Percentiles rank a stretch among this genome's conserved stretches.
These are phyloP conservation scores for Norana najaformis DNA, from an alignment of 2,888 invertebrate genomes.

Conservation along the genomic window DNA sequence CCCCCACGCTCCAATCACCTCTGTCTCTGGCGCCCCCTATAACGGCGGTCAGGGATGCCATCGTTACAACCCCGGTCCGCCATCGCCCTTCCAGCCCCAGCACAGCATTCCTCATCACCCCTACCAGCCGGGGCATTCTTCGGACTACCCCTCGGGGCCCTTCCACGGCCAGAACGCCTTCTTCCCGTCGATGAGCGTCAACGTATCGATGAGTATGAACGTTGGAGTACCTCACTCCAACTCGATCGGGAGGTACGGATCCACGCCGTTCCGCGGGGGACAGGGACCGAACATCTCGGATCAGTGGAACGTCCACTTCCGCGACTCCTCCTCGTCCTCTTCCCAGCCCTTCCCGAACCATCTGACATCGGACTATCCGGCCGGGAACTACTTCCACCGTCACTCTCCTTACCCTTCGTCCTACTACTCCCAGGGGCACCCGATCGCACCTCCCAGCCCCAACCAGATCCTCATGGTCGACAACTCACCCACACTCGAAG, in stretches of 20 bases:
- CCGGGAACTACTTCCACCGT: conserved; percentile 16
- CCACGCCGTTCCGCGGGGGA: background rate
- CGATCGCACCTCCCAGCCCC: background rate
- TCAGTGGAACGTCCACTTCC: conserved; percentile 21
- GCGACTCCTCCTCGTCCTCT: background rate
- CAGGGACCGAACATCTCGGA: background rate
- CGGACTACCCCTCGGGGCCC: conserved; percentile 50
- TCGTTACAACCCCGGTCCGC: background rate
- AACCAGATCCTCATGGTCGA: conserved; percentile 9
- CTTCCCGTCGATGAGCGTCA: conserved; percentile 92
- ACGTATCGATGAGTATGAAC: conserved; percentile 97
- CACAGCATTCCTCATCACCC: conserved; percentile 60
- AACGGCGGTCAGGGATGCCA: background rate
- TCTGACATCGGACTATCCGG: background rate
- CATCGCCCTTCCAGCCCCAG: conserved; percentile 29
- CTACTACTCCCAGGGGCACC: background rate
- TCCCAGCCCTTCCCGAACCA: background rate
- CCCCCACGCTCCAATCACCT: background rate
- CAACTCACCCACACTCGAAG: conserved; percentile 17
- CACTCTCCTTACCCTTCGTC: background rate
- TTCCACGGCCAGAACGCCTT: conserved; percentile 38
- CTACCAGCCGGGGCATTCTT: conserved; percentile 56
- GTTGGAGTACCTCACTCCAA: conserved; percentile 71
- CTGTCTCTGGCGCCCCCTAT: background rate
- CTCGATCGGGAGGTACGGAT: background rate